A percentile compares a stretch with the other conserved stretches of the same genome.
Conservation (phyloP, 1,140 invertebrate species). For the Drosophila sulfurigaster region DNA sequence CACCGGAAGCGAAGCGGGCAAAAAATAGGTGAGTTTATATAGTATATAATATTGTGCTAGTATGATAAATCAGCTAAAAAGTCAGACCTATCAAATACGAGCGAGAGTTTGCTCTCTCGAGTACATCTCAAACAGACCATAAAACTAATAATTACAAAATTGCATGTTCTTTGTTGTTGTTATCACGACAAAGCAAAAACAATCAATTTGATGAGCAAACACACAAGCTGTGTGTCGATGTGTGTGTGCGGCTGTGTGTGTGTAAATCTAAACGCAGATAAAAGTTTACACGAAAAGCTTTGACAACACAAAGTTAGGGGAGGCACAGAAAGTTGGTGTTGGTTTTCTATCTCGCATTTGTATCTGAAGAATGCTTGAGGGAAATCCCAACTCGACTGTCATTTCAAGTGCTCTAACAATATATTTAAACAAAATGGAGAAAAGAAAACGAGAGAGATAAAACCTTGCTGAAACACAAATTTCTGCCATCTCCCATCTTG, state of each 20-base stretch:
- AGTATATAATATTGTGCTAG: background rate
- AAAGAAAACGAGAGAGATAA: background rate
- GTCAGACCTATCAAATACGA: conserved; percentile 16
- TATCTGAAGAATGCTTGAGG: conserved; percentile 14
- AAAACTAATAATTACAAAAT: conserved; percentile 78
- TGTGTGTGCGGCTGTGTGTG: conserved; percentile 14
- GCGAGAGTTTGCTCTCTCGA: background rate
- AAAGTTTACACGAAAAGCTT: conserved; percentile 53
- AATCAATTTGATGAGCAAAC: conserved; percentile 55
- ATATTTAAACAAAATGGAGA: background rate
- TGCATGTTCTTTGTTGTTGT: conserved; percentile 60
- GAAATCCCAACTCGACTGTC: conserved; percentile 13
- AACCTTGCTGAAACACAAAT: background rate
- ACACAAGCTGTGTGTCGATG: background rate
- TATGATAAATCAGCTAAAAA: conserved; percentile 26
- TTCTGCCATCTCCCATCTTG: no score
- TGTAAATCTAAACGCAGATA: conserved; percentile 65
- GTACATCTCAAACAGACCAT: conserved; percentile 69
- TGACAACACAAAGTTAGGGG: conserved; percentile 12
- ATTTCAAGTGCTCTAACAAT: background rate
- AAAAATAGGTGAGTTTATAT: background rate
- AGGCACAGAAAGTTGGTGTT: background rate
- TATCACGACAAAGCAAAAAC: conserved; percentile 53
- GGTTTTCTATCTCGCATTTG: conserved; percentile 5
- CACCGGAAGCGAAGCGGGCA: conserved; percentile 40